Conservation (phyloP, 2,888 invertebrate species). For the Frankliniella fusca region DNA sequence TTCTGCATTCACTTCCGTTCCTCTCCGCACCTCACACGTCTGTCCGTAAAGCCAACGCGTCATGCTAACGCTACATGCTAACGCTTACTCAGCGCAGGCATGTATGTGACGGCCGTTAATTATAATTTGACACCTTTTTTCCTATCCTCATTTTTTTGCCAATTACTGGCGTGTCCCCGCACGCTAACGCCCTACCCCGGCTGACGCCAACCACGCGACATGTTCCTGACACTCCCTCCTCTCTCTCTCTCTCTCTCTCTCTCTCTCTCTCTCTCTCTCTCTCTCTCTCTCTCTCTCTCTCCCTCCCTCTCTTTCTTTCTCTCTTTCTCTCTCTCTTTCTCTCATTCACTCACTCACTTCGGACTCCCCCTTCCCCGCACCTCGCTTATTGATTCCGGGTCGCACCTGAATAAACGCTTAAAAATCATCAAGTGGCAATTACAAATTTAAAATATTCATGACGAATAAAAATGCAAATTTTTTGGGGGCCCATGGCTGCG, state of each 20-base stretch:
- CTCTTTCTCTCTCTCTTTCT: too few relatives aligned
- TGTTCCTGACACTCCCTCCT: neutral
- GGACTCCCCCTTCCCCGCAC: neutral
- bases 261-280: too few relatives aligned
- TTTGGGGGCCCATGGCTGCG: neutral
- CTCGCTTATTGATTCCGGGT: neutral
- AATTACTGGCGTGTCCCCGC: conserved; percentile 22
- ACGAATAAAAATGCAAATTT: conserved; percentile 25
- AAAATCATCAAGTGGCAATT: conserved; percentile 25
- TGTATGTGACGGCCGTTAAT: conserved; percentile 19
- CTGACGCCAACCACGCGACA: neutral
- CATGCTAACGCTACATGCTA: neutral
- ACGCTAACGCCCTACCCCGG: neutral
- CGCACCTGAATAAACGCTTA: neutral
- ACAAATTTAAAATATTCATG: conserved; percentile 15
- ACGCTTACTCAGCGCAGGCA: neutral
- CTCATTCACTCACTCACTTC: too few relatives aligned
- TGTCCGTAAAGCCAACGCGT: neutral
- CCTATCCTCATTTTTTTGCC: neutral
- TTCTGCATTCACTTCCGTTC: too few relatives aligned
- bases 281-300: too few relatives aligned
- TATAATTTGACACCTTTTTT: conserved; percentile 22
- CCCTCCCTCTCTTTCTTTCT: too few relatives aligned
- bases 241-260: too few relatives aligned
- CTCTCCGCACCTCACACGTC: too few relatives aligned